A percentile compares a stretch with the other conserved stretches of the same genome.
These are phyloP conservation scores for Neodiprion fabricii DNA, from an alignment of 1,140 invertebrate species.

Conservation along the genomic window DNA sequence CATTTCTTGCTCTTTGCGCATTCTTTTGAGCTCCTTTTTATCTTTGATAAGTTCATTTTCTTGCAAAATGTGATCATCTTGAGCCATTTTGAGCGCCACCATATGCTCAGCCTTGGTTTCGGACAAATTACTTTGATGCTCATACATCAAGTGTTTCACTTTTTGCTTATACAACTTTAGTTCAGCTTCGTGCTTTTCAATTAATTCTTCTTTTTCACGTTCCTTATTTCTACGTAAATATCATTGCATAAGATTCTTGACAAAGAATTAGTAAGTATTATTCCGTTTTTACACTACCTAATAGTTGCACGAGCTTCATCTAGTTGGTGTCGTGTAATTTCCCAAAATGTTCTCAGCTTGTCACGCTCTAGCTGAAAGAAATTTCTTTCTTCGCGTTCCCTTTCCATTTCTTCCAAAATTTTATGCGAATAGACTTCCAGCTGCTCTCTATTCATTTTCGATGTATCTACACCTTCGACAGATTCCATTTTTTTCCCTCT, in stretches of 20 bases:
- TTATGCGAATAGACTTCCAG: slow-evolving; percentile 86
- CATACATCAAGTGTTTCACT: slow-evolving; percentile 91
- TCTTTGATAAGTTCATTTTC: slow-evolving; percentile 81
- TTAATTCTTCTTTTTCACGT: slow-evolving; percentile 84
- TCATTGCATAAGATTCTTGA: slow-evolving; percentile 22
- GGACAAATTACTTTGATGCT: slow-evolving; percentile 84
- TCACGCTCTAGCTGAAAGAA: slow-evolving; percentile 95
- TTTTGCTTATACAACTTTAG: slow-evolving; percentile 91
- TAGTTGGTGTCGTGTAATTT: slow-evolving; percentile 84
- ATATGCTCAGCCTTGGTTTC: slow-evolving; percentile 79
- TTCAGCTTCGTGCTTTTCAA: slow-evolving; percentile 86
- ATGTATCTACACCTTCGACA: slow-evolving; percentile 88
- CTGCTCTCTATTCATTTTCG: slow-evolving; percentile 93
- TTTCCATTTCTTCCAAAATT: slow-evolving; percentile 91
- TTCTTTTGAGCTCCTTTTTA: slow-evolving; percentile 76
- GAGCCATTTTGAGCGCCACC: slow-evolving; percentile 75
- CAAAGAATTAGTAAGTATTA: slow-evolving; percentile 26
- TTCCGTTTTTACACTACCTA: slow-evolving; percentile 59
- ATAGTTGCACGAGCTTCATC: slow-evolving; percentile 78
- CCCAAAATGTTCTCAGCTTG: slow-evolving; percentile 94
- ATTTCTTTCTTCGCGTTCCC: slow-evolving; percentile 93
- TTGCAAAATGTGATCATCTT: slow-evolving; percentile 76
- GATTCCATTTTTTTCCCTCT: slow-evolving; percentile 33
- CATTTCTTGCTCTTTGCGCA: slow-evolving; percentile 76
- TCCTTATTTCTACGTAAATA: slow-evolving; percentile 74